Evolutionary conservation across 2,888 invertebrate species (phyloP).

Genomic region (Hirtodrosophila confusa): DNA sequence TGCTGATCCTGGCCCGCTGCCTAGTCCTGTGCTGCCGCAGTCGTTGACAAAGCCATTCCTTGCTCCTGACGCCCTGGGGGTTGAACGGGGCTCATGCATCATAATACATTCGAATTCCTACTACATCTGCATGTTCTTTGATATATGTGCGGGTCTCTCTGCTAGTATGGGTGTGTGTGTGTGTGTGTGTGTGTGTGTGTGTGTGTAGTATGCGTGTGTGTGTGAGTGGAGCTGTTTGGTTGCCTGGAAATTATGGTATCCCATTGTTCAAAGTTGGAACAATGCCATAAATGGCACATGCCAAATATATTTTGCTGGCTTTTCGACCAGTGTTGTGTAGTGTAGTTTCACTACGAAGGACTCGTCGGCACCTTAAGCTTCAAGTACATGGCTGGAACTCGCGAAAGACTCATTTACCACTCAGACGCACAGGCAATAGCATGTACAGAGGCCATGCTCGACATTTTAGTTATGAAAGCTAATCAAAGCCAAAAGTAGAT

Average conservation of each 20-base stretch:
- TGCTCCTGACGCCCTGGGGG: constrained; percentile 41
- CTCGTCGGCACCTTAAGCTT: constrained; percentile 8
- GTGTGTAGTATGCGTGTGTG: constrained; percentile 8
- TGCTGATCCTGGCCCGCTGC: constrained; percentile 58
- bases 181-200: constrained; percentile 10
- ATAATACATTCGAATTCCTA: constrained; percentile 43
- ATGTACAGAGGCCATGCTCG: too few species aligned
- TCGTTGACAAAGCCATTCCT: constrained; percentile 34
- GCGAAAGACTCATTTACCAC: not conserved
- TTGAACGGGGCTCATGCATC: constrained; percentile 63
- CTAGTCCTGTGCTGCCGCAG: constrained; percentile 26
- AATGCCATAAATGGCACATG: constrained; percentile 80
- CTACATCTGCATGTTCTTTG: constrained; percentile 61
- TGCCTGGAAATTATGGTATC: constrained; percentile 66
- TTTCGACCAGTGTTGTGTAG: constrained; percentile 36
- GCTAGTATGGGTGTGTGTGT: not conserved
- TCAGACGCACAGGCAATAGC: not conserved
- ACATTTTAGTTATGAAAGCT: too few species aligned
- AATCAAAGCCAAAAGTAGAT: too few species aligned
- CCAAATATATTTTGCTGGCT: constrained; percentile 63
- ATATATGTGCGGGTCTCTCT: constrained; percentile 36
- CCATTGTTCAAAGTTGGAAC: constrained; percentile 72
- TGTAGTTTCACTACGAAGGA: not conserved
- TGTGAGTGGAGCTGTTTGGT: constrained; percentile 24
- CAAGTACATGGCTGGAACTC: not conserved